Base-by-base conservation (phyloP, 1,140 invertebrate genomes). In the Mamestra configurata region DNA sequence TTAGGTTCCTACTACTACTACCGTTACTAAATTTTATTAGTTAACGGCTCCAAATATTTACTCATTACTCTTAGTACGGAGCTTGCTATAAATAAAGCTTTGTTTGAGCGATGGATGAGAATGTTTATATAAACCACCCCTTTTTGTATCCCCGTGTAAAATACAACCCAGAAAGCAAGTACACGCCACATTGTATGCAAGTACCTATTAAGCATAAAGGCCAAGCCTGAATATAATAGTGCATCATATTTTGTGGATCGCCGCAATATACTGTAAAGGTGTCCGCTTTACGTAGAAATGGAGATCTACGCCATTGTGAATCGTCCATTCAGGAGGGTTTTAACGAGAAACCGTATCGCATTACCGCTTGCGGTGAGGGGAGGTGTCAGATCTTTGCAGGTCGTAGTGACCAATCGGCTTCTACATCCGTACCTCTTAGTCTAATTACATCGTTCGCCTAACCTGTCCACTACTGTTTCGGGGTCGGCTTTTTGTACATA, bases 211-310 rank as follows among this genome's bases (percentile, higher is more conserved):
- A 70, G 40, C 40, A 46, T 70, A 70, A 46, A 49, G 40, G 24
- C 66, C 37, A 70, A 49, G 66, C 40, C 40, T 49, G 43, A 49
- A 70, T n/a, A n/a, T n/a, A n/a, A n/a, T 46, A 27, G 66, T 24
- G 66, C 66, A 49, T 66, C 37, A 49, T 46, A 68, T 70, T 70
- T 49, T 70, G 40, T 27, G n/a, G 22, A 70, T 70, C 66, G 66
- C 40, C 15, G 15, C 43, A 49, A 70, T 70, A 70, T 49, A n/a
- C 8, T 46, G 40, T 37, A 13, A 43, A 40, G 61, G 8, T 40
- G 18, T 13, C 18, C 35, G 15, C 10, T 66, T 37, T 37, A 40
- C 35, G 61, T 40, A 70, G 20, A 70, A 70, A 24, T 49, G 43
- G 43, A 27, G 66, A 70, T 49, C 43, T 46, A 49, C 11, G 66